Evolutionary conservation across 2,797 vertebrate species (phyloP).

Genomic region (Gallinago stenura): DNA sequence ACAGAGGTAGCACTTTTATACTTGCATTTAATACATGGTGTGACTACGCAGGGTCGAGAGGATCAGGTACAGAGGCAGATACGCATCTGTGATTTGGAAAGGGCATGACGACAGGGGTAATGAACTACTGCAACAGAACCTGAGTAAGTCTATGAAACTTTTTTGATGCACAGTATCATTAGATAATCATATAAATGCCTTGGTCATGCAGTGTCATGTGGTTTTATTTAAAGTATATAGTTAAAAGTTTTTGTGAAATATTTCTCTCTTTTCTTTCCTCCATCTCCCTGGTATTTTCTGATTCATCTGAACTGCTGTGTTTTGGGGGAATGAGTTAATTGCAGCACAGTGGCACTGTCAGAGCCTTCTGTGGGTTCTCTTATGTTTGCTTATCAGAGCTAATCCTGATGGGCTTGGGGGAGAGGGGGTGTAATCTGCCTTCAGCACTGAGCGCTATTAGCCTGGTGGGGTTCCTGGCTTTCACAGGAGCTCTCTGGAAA

Average conservation of each 20-base stretch:
- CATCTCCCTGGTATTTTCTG: not conserved
- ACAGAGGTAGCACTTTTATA: not conserved
- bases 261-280: not conserved
- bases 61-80: no score
- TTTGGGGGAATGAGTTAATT: not conserved
- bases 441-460: not conserved
- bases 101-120: not conserved
- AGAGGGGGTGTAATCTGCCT: not conserved
- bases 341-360: not conserved
- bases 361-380: not conserved
- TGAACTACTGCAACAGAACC: not conserved
- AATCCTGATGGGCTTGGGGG: not conserved
- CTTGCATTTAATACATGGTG: not conserved
- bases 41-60: not conserved
- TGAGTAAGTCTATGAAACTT: not conserved
- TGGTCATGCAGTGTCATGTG: not conserved
- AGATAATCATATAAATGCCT: not conserved
- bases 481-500: not conserved
- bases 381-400: not conserved
- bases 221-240: not conserved
- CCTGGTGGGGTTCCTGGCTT: not conserved
- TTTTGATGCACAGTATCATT: not conserved
- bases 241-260: not conserved
- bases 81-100: not conserved
- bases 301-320: not conserved